Evolutionary conservation across 2,113 vertebrate genomes (phyloP).

Genomic region (Tringa solitaria): DNA sequence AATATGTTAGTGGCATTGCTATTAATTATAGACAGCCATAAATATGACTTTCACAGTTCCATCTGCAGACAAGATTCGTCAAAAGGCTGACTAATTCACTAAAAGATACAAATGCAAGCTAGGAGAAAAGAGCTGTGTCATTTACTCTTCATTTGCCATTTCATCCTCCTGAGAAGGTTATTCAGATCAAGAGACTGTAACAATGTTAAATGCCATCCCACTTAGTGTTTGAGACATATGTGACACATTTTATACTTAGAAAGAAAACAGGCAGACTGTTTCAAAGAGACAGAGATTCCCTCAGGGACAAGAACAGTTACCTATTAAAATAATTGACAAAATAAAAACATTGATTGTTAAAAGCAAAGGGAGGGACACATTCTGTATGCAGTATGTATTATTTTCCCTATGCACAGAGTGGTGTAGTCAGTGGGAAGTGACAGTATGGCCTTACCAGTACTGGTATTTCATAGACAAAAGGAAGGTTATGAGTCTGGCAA

Average conservation of each 20-base stretch:
- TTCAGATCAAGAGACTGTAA: background rate
- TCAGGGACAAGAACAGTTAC: background rate
- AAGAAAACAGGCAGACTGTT: background rate
- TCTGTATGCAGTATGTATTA: background rate
- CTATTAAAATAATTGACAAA: conserved; percentile 6
- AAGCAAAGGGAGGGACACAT: background rate
- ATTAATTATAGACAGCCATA: background rate
- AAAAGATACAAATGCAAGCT: background rate
- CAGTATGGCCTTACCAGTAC: background rate
- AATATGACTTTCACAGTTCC: rapidly evolving
- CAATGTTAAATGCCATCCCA: background rate
- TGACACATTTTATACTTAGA: background rate
- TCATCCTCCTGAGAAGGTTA: conserved; percentile 9
- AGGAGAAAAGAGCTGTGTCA: background rate
- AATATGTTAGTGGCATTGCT: background rate
- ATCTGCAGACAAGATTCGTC: background rate
- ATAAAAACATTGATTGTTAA: background rate
- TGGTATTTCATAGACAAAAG: background rate
- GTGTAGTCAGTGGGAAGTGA: background rate
- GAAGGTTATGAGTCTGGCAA: background rate
- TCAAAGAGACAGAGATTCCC: background rate
- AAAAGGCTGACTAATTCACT: background rate
- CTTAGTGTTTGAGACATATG: background rate
- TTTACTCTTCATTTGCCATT: background rate
- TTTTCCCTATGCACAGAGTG: background rate